Base-by-base conservation (phyloP, 2,113 vertebrate genomes). In the Phoxinus phoxinus region DNA sequence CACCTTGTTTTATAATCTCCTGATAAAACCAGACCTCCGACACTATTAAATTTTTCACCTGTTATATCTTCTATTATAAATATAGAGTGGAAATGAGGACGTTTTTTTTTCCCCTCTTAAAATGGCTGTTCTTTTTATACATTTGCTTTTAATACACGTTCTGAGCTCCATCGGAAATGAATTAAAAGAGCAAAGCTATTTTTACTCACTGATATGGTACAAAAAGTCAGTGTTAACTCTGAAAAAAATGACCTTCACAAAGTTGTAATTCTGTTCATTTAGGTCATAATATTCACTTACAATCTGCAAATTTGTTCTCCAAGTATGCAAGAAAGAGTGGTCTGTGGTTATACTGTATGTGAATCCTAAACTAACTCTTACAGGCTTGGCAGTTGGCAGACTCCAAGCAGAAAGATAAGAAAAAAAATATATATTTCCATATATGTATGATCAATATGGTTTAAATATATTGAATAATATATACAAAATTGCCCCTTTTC, bases 81-180 rank as follows among this genome's bases (percentile, higher is more conserved):
- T 79, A 85, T 79, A 85, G 88, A 85, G 41, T 78, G 84, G 80
- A 89, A 90, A 90, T 88, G 83, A 87, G 87, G 85, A 88, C 89
- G 72, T 84, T 82, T 41, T 41, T 41, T 59, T 80, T 86, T 87
- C 78, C 83, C 9, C 53, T 87, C 67, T 74, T 86, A 81, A 88
- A 88, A 88, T 88, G 72, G 77, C 87, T 88, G 37, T 81, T 87
- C 87, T 86, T 87, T 73, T 84, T 84, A 87, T 87, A 81, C 30
- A 61, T 84, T 46, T 76, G 85, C 87, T 81, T 84, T 81, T 76
- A 58, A 84, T 81, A 73, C 65, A 59, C 77, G 46, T 71, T 59
- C 85, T 25, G 89, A 77, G 69, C 27, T 44, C 69, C 72, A 84
- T 81, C 81, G 81, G 87, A 90, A 87, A 88, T 87, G 83, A 87